Evolutionary conservation across 2,113 vertebrate genomes (phyloP).

Genomic region (Hassar affinis): DNA sequence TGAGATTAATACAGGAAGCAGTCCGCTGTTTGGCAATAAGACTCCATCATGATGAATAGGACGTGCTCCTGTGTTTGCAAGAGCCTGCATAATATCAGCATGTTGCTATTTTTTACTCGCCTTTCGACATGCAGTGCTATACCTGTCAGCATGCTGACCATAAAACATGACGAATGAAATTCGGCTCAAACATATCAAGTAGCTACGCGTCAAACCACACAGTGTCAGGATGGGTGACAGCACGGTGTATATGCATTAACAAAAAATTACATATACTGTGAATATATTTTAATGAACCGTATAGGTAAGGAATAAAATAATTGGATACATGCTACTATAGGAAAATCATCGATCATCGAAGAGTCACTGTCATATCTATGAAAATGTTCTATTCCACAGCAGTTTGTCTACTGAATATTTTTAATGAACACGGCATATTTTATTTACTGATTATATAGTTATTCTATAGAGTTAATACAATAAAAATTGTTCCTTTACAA

Average conservation of each 20-base stretch:
- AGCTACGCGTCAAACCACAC: neutral
- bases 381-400: neutral
- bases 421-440: no score
- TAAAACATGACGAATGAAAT: conserved; percentile 2
- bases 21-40: conserved; percentile 34
- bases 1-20: conserved; percentile 46
- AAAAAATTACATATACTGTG: neutral
- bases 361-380: neutral
- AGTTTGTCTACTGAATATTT: no score
- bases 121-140: neutral
- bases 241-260: neutral
- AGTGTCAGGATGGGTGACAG: neutral
- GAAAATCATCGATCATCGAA: no score
- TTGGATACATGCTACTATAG: neutral
- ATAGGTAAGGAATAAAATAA: neutral
- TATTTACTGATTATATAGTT: no score
- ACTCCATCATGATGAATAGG: conserved; percentile 41
- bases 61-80: neutral
- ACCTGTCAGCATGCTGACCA: neutral
- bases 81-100: conserved; percentile 26
- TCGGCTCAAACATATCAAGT: neutral
- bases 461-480: no score
- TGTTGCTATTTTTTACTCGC: conserved; percentile 21
- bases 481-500: no score
- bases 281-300: neutral